Percentiles rank a stretch among this genome's conserved stretches.
These are phyloP conservation scores for Cyprinodon tularosa DNA, from an alignment of 2,113 vertebrate genomes.

Conservation along the genomic window DNA sequence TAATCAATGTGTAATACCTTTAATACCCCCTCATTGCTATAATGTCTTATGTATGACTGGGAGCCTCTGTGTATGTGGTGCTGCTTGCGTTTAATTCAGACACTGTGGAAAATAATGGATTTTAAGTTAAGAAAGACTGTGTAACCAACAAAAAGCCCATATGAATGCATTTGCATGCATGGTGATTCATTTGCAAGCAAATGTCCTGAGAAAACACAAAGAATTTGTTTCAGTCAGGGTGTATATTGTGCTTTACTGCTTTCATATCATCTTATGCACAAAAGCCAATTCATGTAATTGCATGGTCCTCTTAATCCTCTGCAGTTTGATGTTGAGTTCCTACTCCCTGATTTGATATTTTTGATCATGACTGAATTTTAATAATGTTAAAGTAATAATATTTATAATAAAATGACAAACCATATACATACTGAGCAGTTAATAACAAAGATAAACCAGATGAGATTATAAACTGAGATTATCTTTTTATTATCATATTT, in stretches of 20 bases:
- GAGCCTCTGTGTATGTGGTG: background rate
- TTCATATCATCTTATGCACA: background rate
- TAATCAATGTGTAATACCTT: slow-evolving; percentile 68
- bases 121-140: slow-evolving; percentile 37
- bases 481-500: too few relatives aligned
- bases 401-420: background rate
- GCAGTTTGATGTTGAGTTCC: background rate
- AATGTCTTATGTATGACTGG: slow-evolving; percentile 23
- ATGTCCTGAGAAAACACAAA: slow-evolving; percentile 16
- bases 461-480: too few relatives aligned
- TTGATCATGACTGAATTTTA: background rate
- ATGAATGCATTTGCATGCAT: slow-evolving; percentile 23
- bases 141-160: slow-evolving; percentile 9
- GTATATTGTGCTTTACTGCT: background rate
- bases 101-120: slow-evolving; percentile 36
- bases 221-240: background rate
- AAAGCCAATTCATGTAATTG: slow-evolving; percentile 6
- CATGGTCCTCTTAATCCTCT: background rate
- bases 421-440: background rate
- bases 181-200: slow-evolving; percentile 30
- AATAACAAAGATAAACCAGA: background rate
- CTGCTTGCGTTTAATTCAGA: slow-evolving; percentile 51
- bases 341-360: slow-evolving; percentile 6
- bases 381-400: background rate
- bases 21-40: slow-evolving; percentile 53